Percentiles rank a stretch among this genome's conserved stretches.
Evolutionary conservation across 2,113 vertebrate genomes (phyloP).

Genomic region (Promerops cafer): DNA sequence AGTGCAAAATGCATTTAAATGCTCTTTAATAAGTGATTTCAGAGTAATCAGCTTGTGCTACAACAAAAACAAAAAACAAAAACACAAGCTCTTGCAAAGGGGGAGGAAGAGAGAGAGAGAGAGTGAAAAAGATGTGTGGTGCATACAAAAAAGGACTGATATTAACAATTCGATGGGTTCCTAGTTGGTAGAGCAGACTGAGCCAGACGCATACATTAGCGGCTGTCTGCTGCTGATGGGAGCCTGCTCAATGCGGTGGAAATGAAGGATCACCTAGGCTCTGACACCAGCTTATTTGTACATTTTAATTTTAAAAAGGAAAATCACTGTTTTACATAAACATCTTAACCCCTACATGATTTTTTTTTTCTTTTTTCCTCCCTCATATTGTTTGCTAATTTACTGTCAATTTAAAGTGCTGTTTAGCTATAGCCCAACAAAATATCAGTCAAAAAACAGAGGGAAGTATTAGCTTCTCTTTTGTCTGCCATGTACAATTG

Average conservation of each 20-base stretch:
- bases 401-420: conserved; percentile 51
- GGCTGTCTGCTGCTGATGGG: conserved; percentile 86
- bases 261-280: conserved; percentile 78
- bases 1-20: conserved; percentile 52
- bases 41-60: conserved; percentile 82
- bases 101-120: conserved; percentile 68
- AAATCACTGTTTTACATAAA: conserved; percentile 71
- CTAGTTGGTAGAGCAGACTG: conserved; percentile 85
- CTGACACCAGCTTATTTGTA: conserved; percentile 76
- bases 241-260: conserved; percentile 83
- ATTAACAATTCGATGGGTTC: conserved; percentile 85
- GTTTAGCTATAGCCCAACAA: conserved; percentile 51
- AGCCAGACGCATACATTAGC: conserved; percentile 97
- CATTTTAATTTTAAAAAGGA: conserved; percentile 74
- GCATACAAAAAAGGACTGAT: conserved; percentile 92
- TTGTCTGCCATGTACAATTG: conserved; percentile 54
- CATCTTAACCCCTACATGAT: conserved; percentile 49
- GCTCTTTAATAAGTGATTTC: conserved; percentile 75
- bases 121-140: conserved; percentile 79
- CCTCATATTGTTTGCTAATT: conserved; percentile 60
- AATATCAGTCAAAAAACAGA: conserved; percentile 57
- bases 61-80: conserved; percentile 67
- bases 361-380: conserved; percentile 31
- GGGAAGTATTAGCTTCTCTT: conserved; percentile 50
- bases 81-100: conserved; percentile 79